Conservation (phyloP, 2,797 vertebrate species). For the Syngnathus rostellatus region DNA sequence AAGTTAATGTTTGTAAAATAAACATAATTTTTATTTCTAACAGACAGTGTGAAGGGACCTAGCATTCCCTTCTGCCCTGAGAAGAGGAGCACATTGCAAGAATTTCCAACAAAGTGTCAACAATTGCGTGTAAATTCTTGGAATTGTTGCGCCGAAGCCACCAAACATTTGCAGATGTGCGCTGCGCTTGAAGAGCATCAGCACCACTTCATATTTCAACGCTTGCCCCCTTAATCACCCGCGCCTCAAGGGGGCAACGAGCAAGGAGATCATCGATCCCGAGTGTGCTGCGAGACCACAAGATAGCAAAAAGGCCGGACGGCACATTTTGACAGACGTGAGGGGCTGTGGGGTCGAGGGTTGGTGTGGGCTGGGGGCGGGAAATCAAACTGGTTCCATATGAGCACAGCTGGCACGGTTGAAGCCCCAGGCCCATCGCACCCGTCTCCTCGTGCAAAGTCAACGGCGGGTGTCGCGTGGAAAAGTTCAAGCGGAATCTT, state of each 20-base stretch:
- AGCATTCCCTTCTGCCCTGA: background rate
- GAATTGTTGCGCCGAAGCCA: slow-evolving; percentile 3
- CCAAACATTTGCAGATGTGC: slow-evolving; percentile 7
- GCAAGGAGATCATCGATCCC: slow-evolving; percentile 14
- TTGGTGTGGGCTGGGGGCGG: slow-evolving; percentile 39
- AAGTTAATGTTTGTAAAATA: too few species aligned
- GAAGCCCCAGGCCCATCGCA: slow-evolving; percentile 31
- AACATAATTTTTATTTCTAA: background rate
- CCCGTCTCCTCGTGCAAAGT: slow-evolving; percentile 31
- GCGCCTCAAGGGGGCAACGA: slow-evolving; percentile 17
- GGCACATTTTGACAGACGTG: slow-evolving; percentile 30
- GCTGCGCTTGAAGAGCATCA: slow-evolving; percentile 9
- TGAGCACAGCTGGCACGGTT: slow-evolving; percentile 52
- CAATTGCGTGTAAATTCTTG: slow-evolving; percentile 4
- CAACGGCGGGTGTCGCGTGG: slow-evolving; percentile 25
- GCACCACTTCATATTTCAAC: slow-evolving; percentile 22
- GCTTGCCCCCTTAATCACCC: slow-evolving; percentile 17
- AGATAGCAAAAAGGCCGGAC: slow-evolving; percentile 46
- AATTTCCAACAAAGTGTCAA: background rate
- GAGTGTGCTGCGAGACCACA: slow-evolving; percentile 20
- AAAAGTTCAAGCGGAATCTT: slow-evolving; percentile 29
- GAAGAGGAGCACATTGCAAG: background rate
- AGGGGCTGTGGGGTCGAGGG: slow-evolving; percentile 34
- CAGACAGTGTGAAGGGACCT: background rate
- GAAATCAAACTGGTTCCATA: slow-evolving; percentile 64